Evolutionary conservation across 2,113 vertebrate genomes (phyloP).

Genomic region (Triplophysa dalaica): DNA sequence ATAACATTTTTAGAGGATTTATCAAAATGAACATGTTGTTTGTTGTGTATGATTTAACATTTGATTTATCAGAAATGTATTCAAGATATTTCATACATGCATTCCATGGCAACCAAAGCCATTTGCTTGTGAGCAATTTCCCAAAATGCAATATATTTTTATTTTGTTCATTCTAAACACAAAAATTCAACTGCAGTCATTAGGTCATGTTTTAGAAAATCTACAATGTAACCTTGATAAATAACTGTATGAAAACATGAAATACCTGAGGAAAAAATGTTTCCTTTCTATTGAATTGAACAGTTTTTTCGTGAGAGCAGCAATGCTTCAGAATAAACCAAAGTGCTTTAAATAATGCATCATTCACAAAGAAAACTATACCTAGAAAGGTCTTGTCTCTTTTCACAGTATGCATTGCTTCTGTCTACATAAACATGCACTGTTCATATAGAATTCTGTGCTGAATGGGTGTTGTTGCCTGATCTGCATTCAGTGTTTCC

Average conservation of each 20-base stretch:
- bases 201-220: background rate
- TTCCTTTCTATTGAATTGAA: background rate
- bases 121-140: background rate
- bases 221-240: background rate
- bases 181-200: background rate
- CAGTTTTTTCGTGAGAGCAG: slow-evolving; percentile 8
- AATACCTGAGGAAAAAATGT: background rate
- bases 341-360: slow-evolving; percentile 52
- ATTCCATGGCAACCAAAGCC: background rate
- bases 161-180: background rate
- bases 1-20: slow-evolving; percentile 2
- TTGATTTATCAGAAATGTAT: background rate
- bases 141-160: too few species aligned
- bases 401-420: slow-evolving; percentile 34
- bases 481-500: background rate
- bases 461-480: background rate
- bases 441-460: background rate
- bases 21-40: slow-evolving; percentile 1
- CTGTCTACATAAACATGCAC: slow-evolving; percentile 18
- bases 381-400: slow-evolving; percentile 12
- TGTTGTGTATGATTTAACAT: background rate
- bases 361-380: slow-evolving; percentile 3
- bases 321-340: slow-evolving; percentile 36
- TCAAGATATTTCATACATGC: background rate
- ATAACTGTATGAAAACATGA: background rate